A percentile compares a stretch with the other conserved stretches of the same genome.
phyloP scores from a whole-genome alignment of 2,888 invertebrate genomes.

The Drosophila putrida region DNA sequence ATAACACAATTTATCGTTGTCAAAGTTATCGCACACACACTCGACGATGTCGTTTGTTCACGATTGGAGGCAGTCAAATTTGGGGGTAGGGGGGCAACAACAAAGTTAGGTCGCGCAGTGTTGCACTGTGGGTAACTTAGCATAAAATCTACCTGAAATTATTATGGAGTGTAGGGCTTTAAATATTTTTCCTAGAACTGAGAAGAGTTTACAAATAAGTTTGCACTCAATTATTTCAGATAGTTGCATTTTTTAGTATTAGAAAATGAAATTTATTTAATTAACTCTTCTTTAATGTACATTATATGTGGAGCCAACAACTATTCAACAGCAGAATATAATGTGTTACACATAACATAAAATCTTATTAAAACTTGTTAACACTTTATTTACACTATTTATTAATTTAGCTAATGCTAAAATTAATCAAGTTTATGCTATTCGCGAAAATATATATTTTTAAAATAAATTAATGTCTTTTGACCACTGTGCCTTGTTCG shows the following conservation, averaged over 20 bases:
- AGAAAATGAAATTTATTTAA: no score
- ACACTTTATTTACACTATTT: neutral
- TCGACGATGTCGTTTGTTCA: constrained; percentile 38
- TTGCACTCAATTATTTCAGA: no score
- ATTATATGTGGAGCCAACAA: no score
- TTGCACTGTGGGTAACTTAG: constrained; percentile 25
- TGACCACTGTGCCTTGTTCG: constrained; percentile 41
- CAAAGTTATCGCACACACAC: constrained; percentile 64
- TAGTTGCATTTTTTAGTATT: no score
- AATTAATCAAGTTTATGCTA: no score
- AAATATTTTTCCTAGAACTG: neutral
- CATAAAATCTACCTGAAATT: neutral
- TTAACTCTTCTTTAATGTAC: no score
- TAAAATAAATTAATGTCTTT: neutral
- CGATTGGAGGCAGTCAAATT: constrained; percentile 41
- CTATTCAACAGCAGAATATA: no score
- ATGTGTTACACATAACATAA: no score
- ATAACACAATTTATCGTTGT: constrained; percentile 68
- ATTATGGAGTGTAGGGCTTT: neutral
- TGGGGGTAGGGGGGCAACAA: constrained; percentile 10
- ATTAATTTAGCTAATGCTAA: neutral
- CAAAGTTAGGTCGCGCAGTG: constrained; percentile 17
- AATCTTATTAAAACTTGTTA: neutral
- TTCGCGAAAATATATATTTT: no score
- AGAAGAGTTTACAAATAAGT: no score